Conservation (phyloP, 2,888 invertebrate species). For the Melikaiella ostensackeni region DNA sequence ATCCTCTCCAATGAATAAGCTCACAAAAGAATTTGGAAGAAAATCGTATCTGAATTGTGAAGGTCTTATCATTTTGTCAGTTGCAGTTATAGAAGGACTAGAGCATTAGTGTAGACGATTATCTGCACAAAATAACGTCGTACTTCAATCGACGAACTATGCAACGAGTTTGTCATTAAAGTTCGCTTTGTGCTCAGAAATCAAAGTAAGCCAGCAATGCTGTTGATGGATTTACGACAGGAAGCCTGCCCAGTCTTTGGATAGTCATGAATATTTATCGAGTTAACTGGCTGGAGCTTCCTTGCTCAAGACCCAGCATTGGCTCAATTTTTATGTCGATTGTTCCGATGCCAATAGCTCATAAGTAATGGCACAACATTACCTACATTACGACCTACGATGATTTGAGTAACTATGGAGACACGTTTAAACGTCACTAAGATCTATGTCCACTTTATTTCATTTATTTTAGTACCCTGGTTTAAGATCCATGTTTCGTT, state of each 20-base stretch:
- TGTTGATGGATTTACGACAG: background rate
- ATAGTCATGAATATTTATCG: conserved; percentile 26
- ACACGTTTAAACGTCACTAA: background rate
- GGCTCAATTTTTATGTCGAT: background rate
- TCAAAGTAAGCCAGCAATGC: background rate
- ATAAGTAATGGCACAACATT: conserved; percentile 5
- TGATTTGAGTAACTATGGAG: background rate
- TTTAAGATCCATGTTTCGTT: background rate
- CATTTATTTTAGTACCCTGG: background rate
- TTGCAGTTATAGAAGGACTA: conserved; percentile 73
- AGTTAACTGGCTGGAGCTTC: background rate
- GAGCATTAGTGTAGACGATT: no score
- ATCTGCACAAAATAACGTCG: background rate
- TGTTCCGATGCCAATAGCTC: conserved; percentile 10
- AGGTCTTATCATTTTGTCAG: conserved; percentile 35
- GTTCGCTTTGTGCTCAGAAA: background rate
- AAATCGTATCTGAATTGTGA: conserved; percentile 46
- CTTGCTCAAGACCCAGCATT: background rate
- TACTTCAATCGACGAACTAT: conserved; percentile 1
- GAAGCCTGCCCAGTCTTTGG: background rate
- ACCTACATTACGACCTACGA: background rate
- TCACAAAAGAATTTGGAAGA: background rate
- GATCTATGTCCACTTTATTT: background rate
- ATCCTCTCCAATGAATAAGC: background rate
- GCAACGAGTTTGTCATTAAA: background rate